Evolutionary conservation across 2,888 invertebrate species (phyloP).

Genomic region (Xestia sexstrigata): DNA sequence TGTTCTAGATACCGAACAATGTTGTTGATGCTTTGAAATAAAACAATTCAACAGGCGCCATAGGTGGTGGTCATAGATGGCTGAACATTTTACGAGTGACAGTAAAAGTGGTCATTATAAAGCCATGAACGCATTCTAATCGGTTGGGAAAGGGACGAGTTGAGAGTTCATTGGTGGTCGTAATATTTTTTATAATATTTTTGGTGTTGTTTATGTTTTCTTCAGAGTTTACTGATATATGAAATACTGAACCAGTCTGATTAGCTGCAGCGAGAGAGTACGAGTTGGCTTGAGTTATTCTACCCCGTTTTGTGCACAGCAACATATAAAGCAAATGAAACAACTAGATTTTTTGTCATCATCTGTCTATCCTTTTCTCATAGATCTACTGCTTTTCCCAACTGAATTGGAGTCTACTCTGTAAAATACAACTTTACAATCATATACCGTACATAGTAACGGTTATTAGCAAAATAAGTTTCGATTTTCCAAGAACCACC

Average conservation of each 20-base stretch:
- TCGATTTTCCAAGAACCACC: background rate
- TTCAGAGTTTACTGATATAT: background rate
- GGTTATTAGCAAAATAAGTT: background rate
- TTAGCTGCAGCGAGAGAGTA: background rate
- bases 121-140: constrained; percentile 63
- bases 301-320: background rate
- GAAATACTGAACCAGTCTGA: background rate
- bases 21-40: constrained; percentile 33
- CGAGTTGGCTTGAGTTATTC: background rate
- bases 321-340: constrained; percentile 6
- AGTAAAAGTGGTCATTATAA: constrained; percentile 69
- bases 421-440: background rate
- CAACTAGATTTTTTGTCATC: background rate
- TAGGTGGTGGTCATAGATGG: constrained; percentile 28
- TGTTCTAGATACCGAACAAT: constrained; percentile 51
- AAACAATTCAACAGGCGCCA: constrained; percentile 31
- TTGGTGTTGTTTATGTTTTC: background rate
- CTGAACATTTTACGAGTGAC: constrained; percentile 59
- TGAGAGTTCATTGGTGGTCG: constrained; percentile 73
- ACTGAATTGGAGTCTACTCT: background rate
- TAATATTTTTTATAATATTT: constrained; percentile 53
- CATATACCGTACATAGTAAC: background rate
- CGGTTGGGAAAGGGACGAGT: constrained; percentile 63
- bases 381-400: background rate
- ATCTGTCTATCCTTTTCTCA: background rate